Percentiles rank a stretch among this genome's conserved stretches.
phyloP scores from a whole-genome alignment of 2,113 vertebrate genomes.

The Myiozetetes cayanensis region DNA sequence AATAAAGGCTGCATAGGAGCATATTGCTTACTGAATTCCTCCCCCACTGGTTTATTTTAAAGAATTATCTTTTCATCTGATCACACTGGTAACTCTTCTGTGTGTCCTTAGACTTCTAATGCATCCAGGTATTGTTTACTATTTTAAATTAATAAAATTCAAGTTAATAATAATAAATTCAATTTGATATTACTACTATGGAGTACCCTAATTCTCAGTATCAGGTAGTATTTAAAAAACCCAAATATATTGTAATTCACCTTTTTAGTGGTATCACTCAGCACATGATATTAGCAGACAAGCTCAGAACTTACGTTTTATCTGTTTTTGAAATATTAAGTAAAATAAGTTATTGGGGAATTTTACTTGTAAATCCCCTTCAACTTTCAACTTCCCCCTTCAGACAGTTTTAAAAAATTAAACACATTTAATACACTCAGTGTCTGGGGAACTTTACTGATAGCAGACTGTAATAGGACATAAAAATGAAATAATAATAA shows the following conservation, averaged over 20 bases:
- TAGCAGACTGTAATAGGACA: neutral
- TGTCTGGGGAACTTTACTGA: neutral
- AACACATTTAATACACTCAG: neutral
- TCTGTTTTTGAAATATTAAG: neutral
- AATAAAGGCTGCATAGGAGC: neutral
- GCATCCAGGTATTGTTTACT: neutral
- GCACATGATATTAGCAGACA: neutral
- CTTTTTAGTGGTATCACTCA: neutral
- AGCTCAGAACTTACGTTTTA: neutral
- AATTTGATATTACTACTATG: neutral
- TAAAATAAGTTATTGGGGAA: neutral
- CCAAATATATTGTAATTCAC: neutral
- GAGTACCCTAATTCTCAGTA: neutral
- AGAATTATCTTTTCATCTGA: neutral
- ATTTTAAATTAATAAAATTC: neutral
- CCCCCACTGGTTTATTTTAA: neutral
- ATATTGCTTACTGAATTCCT: neutral
- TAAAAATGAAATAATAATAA: neutral
- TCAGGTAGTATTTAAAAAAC: neutral
- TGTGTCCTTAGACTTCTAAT: neutral
- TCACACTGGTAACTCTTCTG: accelerated
- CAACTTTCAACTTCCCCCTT: neutral
- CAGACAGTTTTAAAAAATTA: neutral
- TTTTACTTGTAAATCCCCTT: neutral
- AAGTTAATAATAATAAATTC: neutral